Evolutionary conservation across 35 echinoderm and acorn worm genomes (phyloP).

Genomic region (Hemicentrotus pulcherrimus): DNA sequence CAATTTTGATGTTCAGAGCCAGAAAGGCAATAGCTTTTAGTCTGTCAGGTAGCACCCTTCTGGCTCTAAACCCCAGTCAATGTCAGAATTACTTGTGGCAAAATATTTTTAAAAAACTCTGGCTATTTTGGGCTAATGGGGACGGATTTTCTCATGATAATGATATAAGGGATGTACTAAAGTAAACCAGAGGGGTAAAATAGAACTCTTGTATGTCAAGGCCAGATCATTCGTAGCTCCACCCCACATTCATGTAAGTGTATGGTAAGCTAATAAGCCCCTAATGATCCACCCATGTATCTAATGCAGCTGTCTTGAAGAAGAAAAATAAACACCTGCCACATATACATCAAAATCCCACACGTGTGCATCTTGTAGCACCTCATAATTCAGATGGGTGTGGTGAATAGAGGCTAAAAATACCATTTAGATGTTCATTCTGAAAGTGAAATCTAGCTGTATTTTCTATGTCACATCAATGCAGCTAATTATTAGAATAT

Average conservation of each 20-base stretch:
- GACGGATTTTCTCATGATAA: too few relatives aligned
- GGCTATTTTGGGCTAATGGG: too few relatives aligned
- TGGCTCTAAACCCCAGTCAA: too few relatives aligned
- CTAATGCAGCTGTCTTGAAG: background rate
- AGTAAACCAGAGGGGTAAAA: too few relatives aligned
- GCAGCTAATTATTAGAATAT: background rate
- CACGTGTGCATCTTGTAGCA: background rate
- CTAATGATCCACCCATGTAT: background rate
- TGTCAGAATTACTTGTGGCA: too few relatives aligned
- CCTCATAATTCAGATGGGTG: background rate
- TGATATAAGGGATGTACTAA: too few relatives aligned
- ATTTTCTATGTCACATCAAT: background rate
- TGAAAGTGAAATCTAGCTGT: too few relatives aligned
- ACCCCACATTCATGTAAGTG: background rate
- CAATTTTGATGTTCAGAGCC: too few relatives aligned
- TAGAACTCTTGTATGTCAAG: background rate
- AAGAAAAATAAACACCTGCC: background rate
- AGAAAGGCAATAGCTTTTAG: too few relatives aligned
- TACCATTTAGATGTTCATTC: background rate
- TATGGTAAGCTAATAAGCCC: background rate
- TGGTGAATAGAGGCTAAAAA: background rate
- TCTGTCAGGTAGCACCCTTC: too few relatives aligned
- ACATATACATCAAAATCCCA: background rate
- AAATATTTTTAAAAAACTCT: too few relatives aligned
- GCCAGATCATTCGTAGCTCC: background rate